Evolutionary conservation across 2,797 vertebrate species (phyloP).

Genomic region (Bradypus variegatus): DNA sequence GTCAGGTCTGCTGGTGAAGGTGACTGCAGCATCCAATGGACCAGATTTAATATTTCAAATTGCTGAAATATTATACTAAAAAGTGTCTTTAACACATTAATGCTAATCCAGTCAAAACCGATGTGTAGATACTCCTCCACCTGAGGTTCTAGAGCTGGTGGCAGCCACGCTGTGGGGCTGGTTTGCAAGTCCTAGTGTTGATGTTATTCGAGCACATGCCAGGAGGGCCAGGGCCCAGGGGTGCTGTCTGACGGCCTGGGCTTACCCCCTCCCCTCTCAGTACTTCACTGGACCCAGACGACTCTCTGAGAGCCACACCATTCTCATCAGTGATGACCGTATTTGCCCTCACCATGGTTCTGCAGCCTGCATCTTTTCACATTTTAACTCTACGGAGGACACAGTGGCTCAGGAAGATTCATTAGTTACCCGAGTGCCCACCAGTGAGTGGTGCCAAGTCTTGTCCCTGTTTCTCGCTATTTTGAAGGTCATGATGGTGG

Average conservation of each 20-base stretch:
- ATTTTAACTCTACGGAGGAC: neutral
- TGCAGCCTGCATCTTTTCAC: neutral
- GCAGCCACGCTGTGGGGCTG: too few relatives aligned
- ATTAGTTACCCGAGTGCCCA: neutral
- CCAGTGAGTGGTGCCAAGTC: neutral
- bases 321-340: neutral
- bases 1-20: too few relatives aligned
- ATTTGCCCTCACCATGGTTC: neutral
- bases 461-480: neutral
- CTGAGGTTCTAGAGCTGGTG: neutral
- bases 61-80: neutral
- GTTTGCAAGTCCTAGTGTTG: neutral
- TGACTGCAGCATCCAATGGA: neutral
- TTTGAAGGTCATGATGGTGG: neutral
- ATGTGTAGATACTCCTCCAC: too few relatives aligned
- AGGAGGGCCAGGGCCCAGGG: neutral
- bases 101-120: neutral
- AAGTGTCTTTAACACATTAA: neutral
- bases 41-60: neutral
- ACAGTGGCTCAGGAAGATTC: neutral
- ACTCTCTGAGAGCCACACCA: neutral
- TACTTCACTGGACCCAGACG: neutral
- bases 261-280: neutral
- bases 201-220: neutral
- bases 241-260: neutral